phyloP scores from a whole-genome alignment of 2,888 invertebrate genomes.

The Agonopterix arenella region DNA sequence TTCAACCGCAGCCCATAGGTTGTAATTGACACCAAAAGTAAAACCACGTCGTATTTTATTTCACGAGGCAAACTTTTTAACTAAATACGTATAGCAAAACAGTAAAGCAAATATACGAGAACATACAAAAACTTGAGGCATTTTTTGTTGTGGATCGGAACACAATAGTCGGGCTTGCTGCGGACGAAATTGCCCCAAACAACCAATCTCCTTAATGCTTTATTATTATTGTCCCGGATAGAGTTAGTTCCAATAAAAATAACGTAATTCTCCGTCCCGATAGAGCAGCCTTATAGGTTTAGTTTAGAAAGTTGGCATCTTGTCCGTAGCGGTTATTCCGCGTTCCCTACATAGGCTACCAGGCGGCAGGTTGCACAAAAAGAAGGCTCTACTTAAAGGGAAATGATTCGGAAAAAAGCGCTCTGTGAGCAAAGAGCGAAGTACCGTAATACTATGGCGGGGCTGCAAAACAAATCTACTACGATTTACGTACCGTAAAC shows the following conservation, averaged over 20 bases:
- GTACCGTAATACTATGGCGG: conserved; percentile 63
- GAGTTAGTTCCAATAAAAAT: conserved; percentile 60
- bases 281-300: conserved; percentile 61
- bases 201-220: conserved; percentile 57
- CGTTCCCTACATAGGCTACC: conserved; percentile 60
- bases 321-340: conserved; percentile 67
- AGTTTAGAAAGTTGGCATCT: conserved; percentile 75
- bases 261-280: conserved; percentile 60
- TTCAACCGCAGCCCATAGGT: conserved; percentile 52
- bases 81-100: too few relatives aligned
- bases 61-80: too few relatives aligned
- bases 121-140: too few relatives aligned
- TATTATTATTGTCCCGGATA: conserved; percentile 49
- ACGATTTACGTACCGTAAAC: conserved; percentile 75
- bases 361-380: conserved; percentile 54
- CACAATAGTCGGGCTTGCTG: conserved; percentile 8
- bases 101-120: conserved; percentile 29
- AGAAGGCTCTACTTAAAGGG: conserved; percentile 63
- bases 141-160: background rate
- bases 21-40: conserved; percentile 67
- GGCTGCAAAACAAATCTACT: conserved; percentile 68
- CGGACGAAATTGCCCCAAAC: conserved; percentile 40
- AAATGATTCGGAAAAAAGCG: conserved; percentile 59
- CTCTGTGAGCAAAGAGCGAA: conserved; percentile 54
- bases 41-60: conserved; percentile 49